Evolutionary conservation across 2,113 vertebrate species (phyloP).

Genomic region (Saguinus imperator): DNA sequence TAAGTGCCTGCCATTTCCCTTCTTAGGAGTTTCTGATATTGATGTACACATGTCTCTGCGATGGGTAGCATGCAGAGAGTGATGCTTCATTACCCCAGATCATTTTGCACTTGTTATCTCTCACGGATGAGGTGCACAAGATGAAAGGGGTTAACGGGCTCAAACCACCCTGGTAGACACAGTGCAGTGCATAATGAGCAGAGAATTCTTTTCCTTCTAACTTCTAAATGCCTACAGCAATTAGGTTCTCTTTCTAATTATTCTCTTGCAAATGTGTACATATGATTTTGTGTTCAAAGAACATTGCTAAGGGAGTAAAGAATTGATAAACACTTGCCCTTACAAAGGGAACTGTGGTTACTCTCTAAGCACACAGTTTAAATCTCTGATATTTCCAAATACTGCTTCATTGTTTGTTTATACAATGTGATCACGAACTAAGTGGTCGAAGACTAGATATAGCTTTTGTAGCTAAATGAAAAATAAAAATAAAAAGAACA

Average conservation of each 20-base stretch:
- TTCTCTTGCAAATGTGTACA: background rate
- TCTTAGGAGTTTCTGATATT: background rate
- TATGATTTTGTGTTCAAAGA: background rate
- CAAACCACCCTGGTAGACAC: background rate
- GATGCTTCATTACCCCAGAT: slow-evolving; percentile 18
- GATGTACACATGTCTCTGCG: background rate
- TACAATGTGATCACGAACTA: background rate
- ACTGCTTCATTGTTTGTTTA: background rate
- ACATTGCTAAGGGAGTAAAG: background rate
- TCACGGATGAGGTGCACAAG: background rate
- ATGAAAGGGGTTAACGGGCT: background rate
- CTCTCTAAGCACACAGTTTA: background rate
- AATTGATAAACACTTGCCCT: background rate
- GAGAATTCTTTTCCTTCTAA: background rate
- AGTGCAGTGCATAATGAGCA: background rate
- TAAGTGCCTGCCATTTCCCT: background rate
- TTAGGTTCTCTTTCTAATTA: background rate
- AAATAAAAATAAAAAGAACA: background rate
- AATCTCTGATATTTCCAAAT: background rate
- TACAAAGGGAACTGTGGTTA: background rate
- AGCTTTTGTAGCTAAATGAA: background rate
- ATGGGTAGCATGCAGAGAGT: background rate
- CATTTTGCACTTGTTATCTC: background rate
- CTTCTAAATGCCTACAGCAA: background rate
- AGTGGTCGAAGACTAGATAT: background rate